phyloP scores from a whole-genome alignment of 2,888 invertebrate genomes.

The Tridacna crocea region DNA sequence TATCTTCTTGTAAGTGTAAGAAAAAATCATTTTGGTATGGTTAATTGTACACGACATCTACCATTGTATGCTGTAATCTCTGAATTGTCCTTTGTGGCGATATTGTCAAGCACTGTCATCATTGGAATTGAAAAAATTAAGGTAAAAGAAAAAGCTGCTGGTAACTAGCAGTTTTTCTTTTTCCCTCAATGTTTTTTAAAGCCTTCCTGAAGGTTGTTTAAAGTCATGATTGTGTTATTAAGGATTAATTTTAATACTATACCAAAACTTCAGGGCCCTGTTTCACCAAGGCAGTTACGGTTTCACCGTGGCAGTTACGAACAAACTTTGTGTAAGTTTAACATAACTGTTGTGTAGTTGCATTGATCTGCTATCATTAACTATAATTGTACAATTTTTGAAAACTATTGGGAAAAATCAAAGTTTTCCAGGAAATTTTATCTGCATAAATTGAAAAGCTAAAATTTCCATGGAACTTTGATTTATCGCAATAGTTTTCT shows the following conservation, averaged over 20 bases:
- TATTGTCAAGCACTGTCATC: background rate
- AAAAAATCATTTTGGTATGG: conserved; percentile 20
- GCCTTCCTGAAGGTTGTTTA: background rate
- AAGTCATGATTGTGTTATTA: background rate
- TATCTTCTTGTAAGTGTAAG: conserved; percentile 21
- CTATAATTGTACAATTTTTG: too few species aligned
- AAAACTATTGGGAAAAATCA: too few species aligned
- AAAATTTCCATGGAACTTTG: too few species aligned
- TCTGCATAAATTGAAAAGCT: too few species aligned
- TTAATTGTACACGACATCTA: background rate
- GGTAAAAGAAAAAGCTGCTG: background rate
- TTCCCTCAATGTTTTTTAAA: background rate
- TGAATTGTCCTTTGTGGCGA: too few species aligned
- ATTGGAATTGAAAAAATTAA: background rate
- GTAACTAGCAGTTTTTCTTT: background rate
- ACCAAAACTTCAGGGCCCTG: background rate
- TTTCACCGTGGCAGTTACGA: too few species aligned
- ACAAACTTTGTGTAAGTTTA: too few species aligned
- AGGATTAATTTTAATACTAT: background rate
- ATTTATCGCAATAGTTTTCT: too few species aligned
- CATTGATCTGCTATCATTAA: too few species aligned
- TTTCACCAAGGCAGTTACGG: too few species aligned
- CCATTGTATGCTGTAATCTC: background rate
- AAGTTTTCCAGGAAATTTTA: too few species aligned
- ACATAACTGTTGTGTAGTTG: too few species aligned